Percentiles rank a stretch among this genome's conserved stretches.
Evolutionary conservation across 2,113 vertebrate species (phyloP).

Genomic region (Gasterosteus nipponicus): DNA sequence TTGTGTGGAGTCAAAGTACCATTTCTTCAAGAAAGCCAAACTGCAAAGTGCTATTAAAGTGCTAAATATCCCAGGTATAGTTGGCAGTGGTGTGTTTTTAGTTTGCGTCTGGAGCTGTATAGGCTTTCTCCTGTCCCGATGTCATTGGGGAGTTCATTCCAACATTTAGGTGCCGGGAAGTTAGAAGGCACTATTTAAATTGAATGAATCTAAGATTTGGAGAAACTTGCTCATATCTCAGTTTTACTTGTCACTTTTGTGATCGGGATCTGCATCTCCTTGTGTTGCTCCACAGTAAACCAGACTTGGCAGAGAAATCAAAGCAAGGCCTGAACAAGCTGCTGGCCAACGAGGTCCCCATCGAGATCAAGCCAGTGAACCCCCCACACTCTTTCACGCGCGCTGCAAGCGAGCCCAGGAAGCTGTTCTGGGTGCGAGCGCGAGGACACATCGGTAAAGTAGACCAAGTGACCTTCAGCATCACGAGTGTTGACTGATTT

Average conservation of each 20-base stretch:
- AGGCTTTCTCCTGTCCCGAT: too few species aligned
- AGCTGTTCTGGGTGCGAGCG: conserved; percentile 93
- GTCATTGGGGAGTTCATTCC: too few species aligned
- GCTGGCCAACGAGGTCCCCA: conserved; percentile 88
- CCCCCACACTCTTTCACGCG: conserved; percentile 71
- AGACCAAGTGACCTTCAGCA: background rate
- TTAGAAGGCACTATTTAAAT: too few species aligned
- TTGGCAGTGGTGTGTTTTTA: too few species aligned
- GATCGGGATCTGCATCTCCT: background rate
- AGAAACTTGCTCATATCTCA: too few species aligned
- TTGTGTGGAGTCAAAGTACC: background rate
- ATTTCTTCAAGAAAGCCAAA: too few species aligned
- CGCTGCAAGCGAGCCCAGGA: conserved; percentile 80
- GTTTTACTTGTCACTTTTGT: too few species aligned
- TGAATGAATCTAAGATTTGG: too few species aligned
- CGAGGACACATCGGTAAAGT: conserved; percentile 90
- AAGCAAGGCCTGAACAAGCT: conserved; percentile 85
- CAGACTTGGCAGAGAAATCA: conserved; percentile 83
- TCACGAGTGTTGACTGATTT: background rate
- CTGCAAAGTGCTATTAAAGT: too few species aligned
- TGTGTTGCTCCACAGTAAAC: conserved; percentile 79
- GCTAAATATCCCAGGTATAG: too few species aligned
- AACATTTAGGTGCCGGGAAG: too few species aligned
- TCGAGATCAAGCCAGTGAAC: conserved; percentile 90
- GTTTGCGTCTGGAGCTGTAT: too few species aligned